Conservation (phyloP, 2,797 vertebrate genomes). For the Oreonectes daqikongensis region DNA sequence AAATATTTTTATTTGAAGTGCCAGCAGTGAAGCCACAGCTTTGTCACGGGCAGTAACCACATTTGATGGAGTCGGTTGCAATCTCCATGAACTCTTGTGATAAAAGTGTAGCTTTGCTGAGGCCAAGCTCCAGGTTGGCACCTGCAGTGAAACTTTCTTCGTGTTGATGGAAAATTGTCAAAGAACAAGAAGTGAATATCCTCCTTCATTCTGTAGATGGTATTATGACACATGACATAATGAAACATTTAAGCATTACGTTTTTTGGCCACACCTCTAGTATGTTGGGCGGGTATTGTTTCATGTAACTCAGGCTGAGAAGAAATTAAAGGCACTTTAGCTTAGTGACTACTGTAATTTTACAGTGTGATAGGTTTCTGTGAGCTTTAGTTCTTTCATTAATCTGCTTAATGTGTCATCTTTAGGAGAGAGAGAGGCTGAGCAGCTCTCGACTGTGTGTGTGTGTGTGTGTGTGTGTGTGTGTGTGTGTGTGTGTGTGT, state of each 20-base stretch:
- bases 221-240: conserved; percentile 34
- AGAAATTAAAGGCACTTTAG: conserved; percentile 67
- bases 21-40: conserved; percentile 1
- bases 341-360: conserved; percentile 66
- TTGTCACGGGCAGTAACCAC: conserved; percentile 25
- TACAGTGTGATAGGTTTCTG: conserved; percentile 64
- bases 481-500: too few relatives aligned
- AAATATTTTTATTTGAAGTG: conserved; percentile 16
- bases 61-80: conserved; percentile 17
- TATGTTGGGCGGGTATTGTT: conserved; percentile 58
- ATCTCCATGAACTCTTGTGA: conserved; percentile 19
- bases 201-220: not conserved
- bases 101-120: conserved; percentile 11
- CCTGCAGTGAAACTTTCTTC: conserved; percentile 6
- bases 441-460: conserved; percentile 8
- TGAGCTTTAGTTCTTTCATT: conserved; percentile 64
- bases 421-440: conserved; percentile 37
- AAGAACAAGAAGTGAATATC: conserved; percentile 3
- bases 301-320: conserved; percentile 67
- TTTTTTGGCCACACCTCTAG: conserved; percentile 47
- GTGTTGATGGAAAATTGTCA: conserved; percentile 11
- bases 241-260: conserved; percentile 22
- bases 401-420: conserved; percentile 66
- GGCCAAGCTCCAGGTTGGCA: conserved; percentile 28
- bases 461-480: too few relatives aligned